Evolutionary conservation across 1,140 invertebrate species (phyloP).

Genomic region (Trichonephila inaurata): DNA sequence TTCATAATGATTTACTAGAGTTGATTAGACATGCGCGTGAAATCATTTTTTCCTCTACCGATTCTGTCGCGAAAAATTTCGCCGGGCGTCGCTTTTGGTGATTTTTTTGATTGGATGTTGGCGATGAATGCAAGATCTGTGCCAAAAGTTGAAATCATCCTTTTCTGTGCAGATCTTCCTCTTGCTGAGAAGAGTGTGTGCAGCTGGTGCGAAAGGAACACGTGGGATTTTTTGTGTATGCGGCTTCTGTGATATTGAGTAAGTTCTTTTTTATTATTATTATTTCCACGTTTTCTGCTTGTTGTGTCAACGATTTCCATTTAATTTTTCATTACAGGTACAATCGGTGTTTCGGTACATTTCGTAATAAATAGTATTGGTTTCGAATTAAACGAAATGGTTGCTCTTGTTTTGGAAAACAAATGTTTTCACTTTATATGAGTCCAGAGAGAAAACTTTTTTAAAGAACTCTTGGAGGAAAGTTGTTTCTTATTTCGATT

Average conservation of each 20-base stretch:
- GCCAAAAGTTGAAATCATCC: slow-evolving; percentile 4
- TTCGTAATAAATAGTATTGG: too few species aligned
- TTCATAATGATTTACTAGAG: not conserved
- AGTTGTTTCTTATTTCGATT: too few species aligned
- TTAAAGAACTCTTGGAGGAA: too few species aligned
- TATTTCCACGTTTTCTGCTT: not conserved
- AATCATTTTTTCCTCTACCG: not conserved
- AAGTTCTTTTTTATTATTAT: not conserved
- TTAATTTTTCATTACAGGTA: not conserved
- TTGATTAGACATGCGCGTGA: not conserved
- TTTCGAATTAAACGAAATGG: too few species aligned
- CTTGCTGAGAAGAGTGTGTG: slow-evolving; percentile 7
- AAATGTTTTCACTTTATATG: too few species aligned
- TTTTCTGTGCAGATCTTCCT: not conserved
- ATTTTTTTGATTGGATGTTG: slow-evolving; percentile 3
- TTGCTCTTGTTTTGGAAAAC: too few species aligned
- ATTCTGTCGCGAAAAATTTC: not conserved
- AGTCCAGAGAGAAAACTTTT: too few species aligned
- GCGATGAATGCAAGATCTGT: not conserved
- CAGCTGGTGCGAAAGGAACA: slow-evolving; percentile 6
- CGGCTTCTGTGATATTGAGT: slow-evolving; percentile 6
- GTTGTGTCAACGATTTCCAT: not conserved
- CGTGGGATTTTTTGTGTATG: slow-evolving; percentile 26
- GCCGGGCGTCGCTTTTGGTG: not conserved
- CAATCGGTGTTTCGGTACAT: not conserved